Conservation (phyloP, 2,888 invertebrate genomes). For the Leptarthrus brevirostris region DNA sequence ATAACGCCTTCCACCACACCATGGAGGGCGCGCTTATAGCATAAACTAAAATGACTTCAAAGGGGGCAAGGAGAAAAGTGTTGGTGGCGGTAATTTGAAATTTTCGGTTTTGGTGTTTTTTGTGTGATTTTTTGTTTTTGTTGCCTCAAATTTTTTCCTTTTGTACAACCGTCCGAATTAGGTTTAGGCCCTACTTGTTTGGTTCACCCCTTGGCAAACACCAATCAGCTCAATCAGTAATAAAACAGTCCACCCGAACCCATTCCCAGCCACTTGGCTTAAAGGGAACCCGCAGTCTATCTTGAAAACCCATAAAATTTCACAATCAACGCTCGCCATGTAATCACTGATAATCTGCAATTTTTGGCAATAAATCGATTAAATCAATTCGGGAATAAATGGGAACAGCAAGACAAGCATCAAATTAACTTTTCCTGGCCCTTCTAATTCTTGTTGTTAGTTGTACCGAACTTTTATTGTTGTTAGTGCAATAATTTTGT, state of each 20-base stretch:
- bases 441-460: background rate
- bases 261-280: background rate
- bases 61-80: background rate
- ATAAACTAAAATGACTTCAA: constrained; percentile 8
- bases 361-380: constrained; percentile 48
- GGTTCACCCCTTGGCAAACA: constrained; percentile 9
- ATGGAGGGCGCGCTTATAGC: background rate
- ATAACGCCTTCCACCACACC: constrained; percentile 16
- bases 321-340: constrained; percentile 38
- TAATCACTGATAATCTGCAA: constrained; percentile 42
- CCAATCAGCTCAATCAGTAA: constrained; percentile 44
- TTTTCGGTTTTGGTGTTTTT: constrained; percentile 24
- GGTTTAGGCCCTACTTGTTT: background rate
- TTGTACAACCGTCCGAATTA: constrained; percentile 11
- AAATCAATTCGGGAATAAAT: constrained; percentile 40
- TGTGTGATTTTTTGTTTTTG: background rate
- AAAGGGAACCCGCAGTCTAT: background rate
- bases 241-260: background rate
- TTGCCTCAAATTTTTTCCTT: too few species aligned
- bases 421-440: background rate
- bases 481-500: constrained; percentile 27
- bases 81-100: constrained; percentile 30
- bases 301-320: constrained; percentile 17
- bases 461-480: background rate
- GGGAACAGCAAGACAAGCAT: constrained; percentile 1